Conservation (phyloP, 1,140 invertebrate species). For the Chironomus striatipennis region DNA sequence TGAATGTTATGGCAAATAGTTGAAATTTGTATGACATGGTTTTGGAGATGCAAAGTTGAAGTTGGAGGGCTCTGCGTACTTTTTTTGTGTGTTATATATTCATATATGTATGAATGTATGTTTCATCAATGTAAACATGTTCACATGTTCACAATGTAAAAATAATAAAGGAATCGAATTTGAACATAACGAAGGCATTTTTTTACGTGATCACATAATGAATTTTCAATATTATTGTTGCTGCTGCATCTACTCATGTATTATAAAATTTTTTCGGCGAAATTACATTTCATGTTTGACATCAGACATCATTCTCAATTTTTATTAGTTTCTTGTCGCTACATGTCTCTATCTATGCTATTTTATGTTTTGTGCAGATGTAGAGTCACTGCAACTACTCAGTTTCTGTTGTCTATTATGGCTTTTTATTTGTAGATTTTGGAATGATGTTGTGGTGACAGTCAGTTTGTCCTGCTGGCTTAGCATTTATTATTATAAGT, state of each 20-base stretch:
- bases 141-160: conserved; percentile 21
- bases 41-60: not conserved
- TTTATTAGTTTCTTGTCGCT: conserved; percentile 4
- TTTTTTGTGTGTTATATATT: no score
- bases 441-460: no score
- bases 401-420: not conserved
- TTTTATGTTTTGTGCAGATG: no score
- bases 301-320: conserved; percentile 17
- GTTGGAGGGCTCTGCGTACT: not conserved
- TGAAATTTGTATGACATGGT: conserved; percentile 18
- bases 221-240: not conserved
- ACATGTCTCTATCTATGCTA: not conserved
- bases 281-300: conserved; percentile 21
- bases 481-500: no score
- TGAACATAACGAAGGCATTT: not conserved
- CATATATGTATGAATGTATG: not conserved
- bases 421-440: no score
- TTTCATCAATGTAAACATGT: conserved; percentile 21
- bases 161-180: not conserved
- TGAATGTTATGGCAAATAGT: not conserved
- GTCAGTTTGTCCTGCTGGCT: no score
- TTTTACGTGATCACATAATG: not conserved
- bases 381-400: not conserved
- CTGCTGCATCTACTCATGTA: not conserved
- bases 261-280: not conserved